A percentile compares a stretch with the other conserved stretches of the same genome.
Conservation (phyloP, 2,888 invertebrate genomes). For the Acronicta aceris region DNA sequence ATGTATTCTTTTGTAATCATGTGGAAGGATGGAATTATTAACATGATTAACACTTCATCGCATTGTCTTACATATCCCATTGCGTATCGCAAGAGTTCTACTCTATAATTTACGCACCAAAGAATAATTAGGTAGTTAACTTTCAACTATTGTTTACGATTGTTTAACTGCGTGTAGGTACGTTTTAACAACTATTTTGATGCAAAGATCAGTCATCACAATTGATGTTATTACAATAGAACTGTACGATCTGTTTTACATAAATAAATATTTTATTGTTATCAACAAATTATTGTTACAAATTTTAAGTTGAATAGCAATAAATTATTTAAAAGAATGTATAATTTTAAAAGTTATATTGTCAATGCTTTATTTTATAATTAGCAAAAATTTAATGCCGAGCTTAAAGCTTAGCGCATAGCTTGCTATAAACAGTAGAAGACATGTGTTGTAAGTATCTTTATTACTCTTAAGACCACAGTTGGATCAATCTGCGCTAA, state of each 20-base stretch:
- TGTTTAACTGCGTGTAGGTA: constrained; percentile 27
- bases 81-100: constrained; percentile 38
- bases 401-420: too few species aligned
- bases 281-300: too few species aligned
- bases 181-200: constrained; percentile 20
- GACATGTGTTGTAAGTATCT: too few species aligned
- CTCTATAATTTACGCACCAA: constrained; percentile 43
- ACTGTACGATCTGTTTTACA: background rate
- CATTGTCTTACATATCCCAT: constrained; percentile 60
- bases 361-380: too few species aligned
- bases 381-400: too few species aligned
- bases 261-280: too few species aligned
- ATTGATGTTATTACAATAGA: constrained; percentile 28
- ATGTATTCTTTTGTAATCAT: constrained; percentile 52
- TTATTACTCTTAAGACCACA: too few species aligned
- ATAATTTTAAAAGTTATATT: too few species aligned
- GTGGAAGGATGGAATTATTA: constrained; percentile 64
- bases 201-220: constrained; percentile 28
- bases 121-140: constrained; percentile 43
- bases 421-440: too few species aligned
- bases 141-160: constrained; percentile 40
- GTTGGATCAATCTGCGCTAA: too few species aligned
- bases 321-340: too few species aligned
- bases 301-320: too few species aligned
- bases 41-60: constrained; percentile 60